Conservation (phyloP, 2,113 vertebrate species). For the Oceanites oceanicus region DNA sequence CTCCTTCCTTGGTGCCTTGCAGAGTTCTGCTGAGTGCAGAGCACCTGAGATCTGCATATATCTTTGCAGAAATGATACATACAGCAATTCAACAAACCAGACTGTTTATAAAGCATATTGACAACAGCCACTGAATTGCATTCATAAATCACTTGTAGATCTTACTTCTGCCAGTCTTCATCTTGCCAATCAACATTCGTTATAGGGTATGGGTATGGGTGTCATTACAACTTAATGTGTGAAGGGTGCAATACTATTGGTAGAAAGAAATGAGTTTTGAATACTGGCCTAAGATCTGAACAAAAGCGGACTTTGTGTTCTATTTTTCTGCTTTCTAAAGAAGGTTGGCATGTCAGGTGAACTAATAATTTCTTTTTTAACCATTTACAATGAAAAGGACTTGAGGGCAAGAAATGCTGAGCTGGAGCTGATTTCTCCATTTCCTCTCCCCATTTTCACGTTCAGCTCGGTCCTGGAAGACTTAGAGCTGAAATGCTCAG, state of each 20-base stretch:
- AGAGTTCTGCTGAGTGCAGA: neutral
- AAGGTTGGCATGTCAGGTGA: neutral
- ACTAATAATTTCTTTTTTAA: neutral
- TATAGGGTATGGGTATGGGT: neutral
- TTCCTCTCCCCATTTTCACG: neutral
- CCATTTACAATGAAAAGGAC: neutral
- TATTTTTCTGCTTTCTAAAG: neutral
- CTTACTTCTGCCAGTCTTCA: neutral
- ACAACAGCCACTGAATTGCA: neutral
- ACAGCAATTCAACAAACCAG: neutral
- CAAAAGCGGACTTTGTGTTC: neutral
- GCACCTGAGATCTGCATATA: neutral
- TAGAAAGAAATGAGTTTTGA: neutral
- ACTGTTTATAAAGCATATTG: constrained; percentile 15
- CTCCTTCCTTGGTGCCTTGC: neutral
- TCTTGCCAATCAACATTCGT: neutral
- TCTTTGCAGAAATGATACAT: neutral
- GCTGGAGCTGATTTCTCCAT: neutral
- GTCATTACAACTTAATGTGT: neutral
- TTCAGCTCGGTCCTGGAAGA: neutral
- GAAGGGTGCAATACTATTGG: neutral
- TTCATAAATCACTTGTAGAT: neutral
- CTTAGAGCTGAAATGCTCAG: neutral
- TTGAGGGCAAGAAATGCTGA: neutral
- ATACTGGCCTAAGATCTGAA: neutral